Evolutionary conservation across 2,888 invertebrate species (phyloP).

Genomic region (Ferdinandea cuprea): DNA sequence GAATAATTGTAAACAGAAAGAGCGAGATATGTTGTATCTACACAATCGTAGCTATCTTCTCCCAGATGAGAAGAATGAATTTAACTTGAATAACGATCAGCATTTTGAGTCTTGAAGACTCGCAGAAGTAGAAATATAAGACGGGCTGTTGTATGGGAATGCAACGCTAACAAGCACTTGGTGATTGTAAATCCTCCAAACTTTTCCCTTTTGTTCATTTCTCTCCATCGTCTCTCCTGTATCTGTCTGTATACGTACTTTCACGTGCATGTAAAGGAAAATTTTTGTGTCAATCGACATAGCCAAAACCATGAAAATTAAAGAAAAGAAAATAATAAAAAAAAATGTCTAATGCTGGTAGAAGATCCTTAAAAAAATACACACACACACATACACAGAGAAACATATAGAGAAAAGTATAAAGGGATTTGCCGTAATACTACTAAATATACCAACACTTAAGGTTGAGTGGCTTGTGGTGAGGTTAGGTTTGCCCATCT

Average conservation of each 20-base stretch:
- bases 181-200: slow-evolving; percentile 63
- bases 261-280: slow-evolving; percentile 25
- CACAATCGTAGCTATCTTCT: no score
- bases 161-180: slow-evolving; percentile 72
- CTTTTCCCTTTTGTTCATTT: slow-evolving; percentile 26
- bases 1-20: slow-evolving; percentile 38
- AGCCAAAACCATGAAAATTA: slow-evolving; percentile 69
- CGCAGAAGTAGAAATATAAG: slow-evolving; percentile 21
- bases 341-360: slow-evolving; percentile 48
- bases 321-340: slow-evolving; percentile 29
- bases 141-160: slow-evolving; percentile 52
- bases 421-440: slow-evolving; percentile 70
- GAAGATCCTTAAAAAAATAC: slow-evolving; percentile 56
- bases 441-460: slow-evolving; percentile 74
- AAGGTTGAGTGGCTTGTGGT: slow-evolving; percentile 73
- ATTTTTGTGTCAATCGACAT: slow-evolving; percentile 65
- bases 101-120: slow-evolving; percentile 18
- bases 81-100: slow-evolving; percentile 47
- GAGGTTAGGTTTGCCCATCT: slow-evolving; percentile 46
- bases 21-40: not conserved
- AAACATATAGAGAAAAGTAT: slow-evolving; percentile 27
- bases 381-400: slow-evolving; percentile 25
- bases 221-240: not conserved
- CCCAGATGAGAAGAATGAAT: slow-evolving; percentile 33
- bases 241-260: not conserved